Conservation (phyloP, 2,113 vertebrate genomes). For the Rhineura floridana region DNA sequence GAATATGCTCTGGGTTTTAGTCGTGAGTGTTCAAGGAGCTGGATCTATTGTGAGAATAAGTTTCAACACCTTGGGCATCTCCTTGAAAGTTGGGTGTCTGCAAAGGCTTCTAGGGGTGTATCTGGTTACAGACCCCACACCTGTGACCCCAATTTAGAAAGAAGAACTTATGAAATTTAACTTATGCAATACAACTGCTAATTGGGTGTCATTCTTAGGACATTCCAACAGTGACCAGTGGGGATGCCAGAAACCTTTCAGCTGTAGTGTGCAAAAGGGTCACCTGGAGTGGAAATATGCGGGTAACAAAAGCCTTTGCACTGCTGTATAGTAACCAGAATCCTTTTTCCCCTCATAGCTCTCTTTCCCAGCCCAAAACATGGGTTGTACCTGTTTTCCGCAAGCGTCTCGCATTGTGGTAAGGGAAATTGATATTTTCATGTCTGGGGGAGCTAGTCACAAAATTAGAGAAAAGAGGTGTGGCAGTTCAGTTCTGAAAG, state of each 20-base stretch:
- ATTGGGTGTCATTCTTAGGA: background rate
- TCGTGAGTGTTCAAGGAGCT: too few species aligned
- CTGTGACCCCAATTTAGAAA: too few species aligned
- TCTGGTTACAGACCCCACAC: too few species aligned
- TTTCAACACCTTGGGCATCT: too few species aligned
- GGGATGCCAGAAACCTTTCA: background rate
- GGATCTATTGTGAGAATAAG: too few species aligned
- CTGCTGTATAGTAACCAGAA: background rate
- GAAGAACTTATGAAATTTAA: too few species aligned
- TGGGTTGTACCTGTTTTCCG: too few species aligned
- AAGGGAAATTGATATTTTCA: background rate
- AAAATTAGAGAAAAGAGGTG: background rate
- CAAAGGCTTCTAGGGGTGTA: too few species aligned
- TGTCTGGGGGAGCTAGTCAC: background rate
- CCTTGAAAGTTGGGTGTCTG: too few species aligned
- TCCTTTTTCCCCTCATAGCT: background rate
- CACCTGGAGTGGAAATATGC: background rate
- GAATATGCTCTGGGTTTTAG: too few species aligned
- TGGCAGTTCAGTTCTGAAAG: background rate
- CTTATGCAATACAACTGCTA: background rate
- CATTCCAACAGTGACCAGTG: background rate
- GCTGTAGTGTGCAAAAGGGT: background rate
- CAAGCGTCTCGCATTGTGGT: too few species aligned
- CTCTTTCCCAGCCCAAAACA: too few species aligned
- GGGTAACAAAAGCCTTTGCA: background rate